Percentiles rank a stretch among this genome's conserved stretches.
Evolutionary conservation across 2,888 invertebrate genomes (phyloP).

Genomic region (Chrysodeixis includens): DNA sequence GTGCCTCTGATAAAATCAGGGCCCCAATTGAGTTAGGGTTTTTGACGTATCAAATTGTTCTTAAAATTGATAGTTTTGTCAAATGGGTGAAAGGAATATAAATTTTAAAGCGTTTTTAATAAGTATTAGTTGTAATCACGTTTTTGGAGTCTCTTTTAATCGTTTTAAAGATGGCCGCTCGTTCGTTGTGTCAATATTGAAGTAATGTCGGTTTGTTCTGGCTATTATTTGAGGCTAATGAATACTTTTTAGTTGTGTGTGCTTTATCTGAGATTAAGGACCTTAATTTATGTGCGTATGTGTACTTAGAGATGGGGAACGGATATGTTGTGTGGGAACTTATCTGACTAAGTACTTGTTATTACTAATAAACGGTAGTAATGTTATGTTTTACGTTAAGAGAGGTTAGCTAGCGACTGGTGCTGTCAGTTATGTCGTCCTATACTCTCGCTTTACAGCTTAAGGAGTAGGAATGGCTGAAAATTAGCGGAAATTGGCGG

Average conservation of each 20-base stretch:
- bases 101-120: conserved; percentile 51
- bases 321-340: not conserved
- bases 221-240: not conserved
- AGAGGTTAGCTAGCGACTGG: too few relatives aligned
- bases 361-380: too few relatives aligned
- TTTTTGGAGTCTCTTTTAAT: conserved; percentile 11
- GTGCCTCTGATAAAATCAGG: conserved; percentile 72
- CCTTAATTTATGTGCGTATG: not conserved
- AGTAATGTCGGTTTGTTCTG: conserved; percentile 5
- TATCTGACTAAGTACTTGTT: too few relatives aligned
- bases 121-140: conserved; percentile 36
- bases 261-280: not conserved
- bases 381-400: too few relatives aligned
- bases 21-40: conserved; percentile 63
- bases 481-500: too few relatives aligned
- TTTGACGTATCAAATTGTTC: conserved; percentile 48
- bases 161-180: not conserved
- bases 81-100: conserved; percentile 30
- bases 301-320: not conserved
- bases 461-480: too few relatives aligned
- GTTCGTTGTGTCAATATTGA: conserved; percentile 7
- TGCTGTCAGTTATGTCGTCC: too few relatives aligned
- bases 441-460: too few relatives aligned
- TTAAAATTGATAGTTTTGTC: conserved; percentile 57
- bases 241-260: not conserved